phyloP scores from a whole-genome alignment of 92 coral and sea anemone genomes.

The Umimayanthus kanabou region DNA sequence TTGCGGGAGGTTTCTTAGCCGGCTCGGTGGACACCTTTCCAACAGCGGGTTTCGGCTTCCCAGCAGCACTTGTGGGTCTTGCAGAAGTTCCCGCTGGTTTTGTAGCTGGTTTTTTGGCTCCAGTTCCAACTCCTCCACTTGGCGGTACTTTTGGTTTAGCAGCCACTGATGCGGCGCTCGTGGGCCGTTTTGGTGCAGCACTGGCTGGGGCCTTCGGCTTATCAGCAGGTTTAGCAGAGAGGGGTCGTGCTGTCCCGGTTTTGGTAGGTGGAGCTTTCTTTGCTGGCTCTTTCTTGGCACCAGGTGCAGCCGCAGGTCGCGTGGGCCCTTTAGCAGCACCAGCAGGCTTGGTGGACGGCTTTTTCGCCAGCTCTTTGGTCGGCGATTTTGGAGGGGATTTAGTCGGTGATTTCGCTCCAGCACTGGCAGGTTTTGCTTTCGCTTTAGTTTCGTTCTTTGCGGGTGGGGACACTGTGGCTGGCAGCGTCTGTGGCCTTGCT shows the following conservation, averaged over 20 bases:
- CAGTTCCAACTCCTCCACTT: background rate
- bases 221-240: conserved; percentile 24
- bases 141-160: conserved; percentile 23
- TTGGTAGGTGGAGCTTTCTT: conserved; percentile 18
- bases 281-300: conserved; percentile 16
- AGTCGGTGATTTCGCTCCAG: conserved; percentile 20
- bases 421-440: conserved; percentile 11
- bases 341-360: conserved; percentile 1
- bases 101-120: conserved; percentile 1
- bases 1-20: conserved; percentile 1
- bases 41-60: background rate
- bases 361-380: conserved; percentile 25
- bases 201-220: background rate
- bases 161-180: background rate
- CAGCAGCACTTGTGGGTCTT: conserved; percentile 27
- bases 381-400: conserved; percentile 21
- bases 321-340: conserved; percentile 10
- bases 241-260: conserved; percentile 9
- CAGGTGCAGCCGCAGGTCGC: background rate
- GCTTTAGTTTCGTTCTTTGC: conserved; percentile 17
- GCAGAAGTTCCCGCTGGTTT: conserved; percentile 11
- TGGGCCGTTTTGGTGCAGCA: conserved; percentile 11
- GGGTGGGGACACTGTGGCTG: background rate
- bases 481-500: conserved; percentile 18
- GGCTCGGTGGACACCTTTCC: conserved; percentile 18